These are phyloP conservation scores for Drosophila bocki DNA, from an alignment of 1,140 invertebrate genomes.

Conservation along the genomic window DNA sequence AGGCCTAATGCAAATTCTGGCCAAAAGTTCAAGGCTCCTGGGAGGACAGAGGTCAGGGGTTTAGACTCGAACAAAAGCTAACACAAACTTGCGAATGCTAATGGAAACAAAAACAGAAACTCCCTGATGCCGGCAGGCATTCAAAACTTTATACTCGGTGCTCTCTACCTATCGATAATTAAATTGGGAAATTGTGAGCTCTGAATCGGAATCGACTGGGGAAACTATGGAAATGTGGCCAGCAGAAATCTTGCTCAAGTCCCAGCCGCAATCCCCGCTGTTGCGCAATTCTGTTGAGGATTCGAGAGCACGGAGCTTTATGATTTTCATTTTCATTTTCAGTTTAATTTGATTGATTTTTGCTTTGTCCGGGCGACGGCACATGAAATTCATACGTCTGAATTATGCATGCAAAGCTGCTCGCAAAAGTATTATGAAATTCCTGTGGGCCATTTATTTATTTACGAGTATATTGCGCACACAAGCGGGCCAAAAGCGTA, in stretches of 20 bases:
- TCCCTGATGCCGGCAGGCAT: conserved; percentile 39
- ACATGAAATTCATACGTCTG: conserved; percentile 59
- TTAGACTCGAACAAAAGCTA: conserved; percentile 18
- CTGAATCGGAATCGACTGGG: conserved; percentile 1
- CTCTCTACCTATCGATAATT: conserved; percentile 48
- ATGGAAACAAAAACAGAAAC: conserved; percentile 52
- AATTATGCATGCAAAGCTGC: conserved; percentile 75
- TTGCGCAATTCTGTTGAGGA: not conserved
- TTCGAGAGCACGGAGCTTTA: conserved; percentile 14
- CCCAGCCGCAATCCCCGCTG: conserved; percentile 14
- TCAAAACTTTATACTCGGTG: conserved; percentile 42
- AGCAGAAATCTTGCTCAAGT: conserved; percentile 37
- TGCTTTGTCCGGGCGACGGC: conserved; percentile 52
- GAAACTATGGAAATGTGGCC: conserved; percentile 36
- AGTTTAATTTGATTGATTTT: conserved; percentile 81
- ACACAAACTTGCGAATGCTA: conserved; percentile 38
- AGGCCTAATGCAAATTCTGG: conserved; percentile 33
- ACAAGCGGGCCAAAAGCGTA: conserved; percentile 11
- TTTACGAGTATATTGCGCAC: conserved; percentile 47
- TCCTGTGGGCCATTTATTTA: conserved; percentile 65
- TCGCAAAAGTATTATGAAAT: conserved; percentile 57
- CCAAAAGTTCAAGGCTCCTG: conserved; percentile 16
- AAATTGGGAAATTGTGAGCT: conserved; percentile 53
- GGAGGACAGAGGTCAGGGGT: conserved; percentile 28
- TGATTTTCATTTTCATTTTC: conserved; percentile 72